Percentiles rank a stretch among this genome's conserved stretches.
These are phyloP conservation scores for Cataglyphis livida DNA, from an alignment of 2,888 invertebrate species.

Conservation along the genomic window DNA sequence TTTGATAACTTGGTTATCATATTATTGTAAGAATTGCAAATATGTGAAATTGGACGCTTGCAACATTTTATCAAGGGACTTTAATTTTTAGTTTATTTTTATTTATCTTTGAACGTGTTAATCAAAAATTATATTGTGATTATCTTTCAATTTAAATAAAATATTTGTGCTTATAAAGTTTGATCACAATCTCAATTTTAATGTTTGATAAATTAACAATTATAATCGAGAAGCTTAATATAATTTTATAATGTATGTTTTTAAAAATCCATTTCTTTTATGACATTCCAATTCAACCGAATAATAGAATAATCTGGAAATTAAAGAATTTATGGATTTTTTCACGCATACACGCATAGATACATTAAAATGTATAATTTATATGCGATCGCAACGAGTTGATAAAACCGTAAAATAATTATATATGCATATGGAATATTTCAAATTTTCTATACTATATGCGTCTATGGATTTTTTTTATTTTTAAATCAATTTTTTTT, in stretches of 20 bases:
- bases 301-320: slow-evolving; percentile 10
- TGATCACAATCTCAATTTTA: not conserved
- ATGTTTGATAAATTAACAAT: not conserved
- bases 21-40: not conserved
- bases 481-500: not conserved
- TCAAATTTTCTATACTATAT: not conserved
- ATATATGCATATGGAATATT: not conserved
- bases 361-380: not conserved
- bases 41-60: not conserved
- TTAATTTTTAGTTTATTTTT: not conserved
- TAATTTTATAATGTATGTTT: not conserved
- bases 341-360: not conserved
- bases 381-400: not conserved
- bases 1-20: not conserved
- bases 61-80: not conserved
- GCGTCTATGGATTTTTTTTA: not conserved
- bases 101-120: not conserved
- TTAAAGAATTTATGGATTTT: slow-evolving; percentile 31
- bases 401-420: slow-evolving; percentile 10
- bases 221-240: not conserved
- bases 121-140: not conserved
- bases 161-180: not conserved
- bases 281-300: not conserved
- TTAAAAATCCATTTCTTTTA: not conserved
- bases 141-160: not conserved